Percentiles rank a stretch among this genome's conserved stretches.
Conservation (phyloP, 1,140 invertebrate species). For the Drosophila hydei region DNA sequence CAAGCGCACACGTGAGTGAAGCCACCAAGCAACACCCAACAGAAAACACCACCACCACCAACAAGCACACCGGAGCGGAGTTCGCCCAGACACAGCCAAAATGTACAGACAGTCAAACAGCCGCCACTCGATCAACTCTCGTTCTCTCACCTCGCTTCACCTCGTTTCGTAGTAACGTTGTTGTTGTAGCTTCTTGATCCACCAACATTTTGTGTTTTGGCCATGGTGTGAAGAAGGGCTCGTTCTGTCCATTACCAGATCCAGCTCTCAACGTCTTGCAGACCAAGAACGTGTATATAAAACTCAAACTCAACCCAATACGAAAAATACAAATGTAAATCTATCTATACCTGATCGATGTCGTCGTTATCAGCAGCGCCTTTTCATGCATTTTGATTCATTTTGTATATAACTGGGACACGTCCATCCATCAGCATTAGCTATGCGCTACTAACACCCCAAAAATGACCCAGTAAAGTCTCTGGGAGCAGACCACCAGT, state of each 20-base stretch:
- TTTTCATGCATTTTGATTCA: constrained; percentile 23
- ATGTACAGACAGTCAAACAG: constrained; percentile 73
- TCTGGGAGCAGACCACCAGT: constrained; percentile 25
- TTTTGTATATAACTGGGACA: constrained; percentile 64
- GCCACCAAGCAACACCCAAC: constrained; percentile 26
- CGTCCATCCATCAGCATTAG: constrained; percentile 48
- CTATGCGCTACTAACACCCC: constrained; percentile 60
- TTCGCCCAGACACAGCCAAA: constrained; percentile 45
- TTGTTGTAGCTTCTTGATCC: constrained; percentile 57
- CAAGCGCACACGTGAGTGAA: constrained; percentile 83
- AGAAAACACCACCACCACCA: constrained; percentile 34
- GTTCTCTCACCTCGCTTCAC: constrained; percentile 44
- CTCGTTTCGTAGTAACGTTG: constrained; percentile 61
- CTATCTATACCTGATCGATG: constrained; percentile 46
- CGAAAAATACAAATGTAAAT: constrained; percentile 25
- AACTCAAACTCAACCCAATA: constrained; percentile 19
- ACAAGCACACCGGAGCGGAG: constrained; percentile 21
- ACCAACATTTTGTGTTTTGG: constrained; percentile 47
- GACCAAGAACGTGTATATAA: constrained; percentile 74
- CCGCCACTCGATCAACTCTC: constrained; percentile 42
- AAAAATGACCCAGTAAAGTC: constrained; percentile 57
- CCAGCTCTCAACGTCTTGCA: constrained; percentile 50
- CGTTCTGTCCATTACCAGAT: constrained; percentile 3
- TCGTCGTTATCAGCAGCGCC: constrained; percentile 60
- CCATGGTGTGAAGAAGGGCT: constrained; percentile 45